These are phyloP conservation scores for Trididemnum miniatum DNA, from an alignment of 23 tunicate genomes.

Conservation along the genomic window DNA sequence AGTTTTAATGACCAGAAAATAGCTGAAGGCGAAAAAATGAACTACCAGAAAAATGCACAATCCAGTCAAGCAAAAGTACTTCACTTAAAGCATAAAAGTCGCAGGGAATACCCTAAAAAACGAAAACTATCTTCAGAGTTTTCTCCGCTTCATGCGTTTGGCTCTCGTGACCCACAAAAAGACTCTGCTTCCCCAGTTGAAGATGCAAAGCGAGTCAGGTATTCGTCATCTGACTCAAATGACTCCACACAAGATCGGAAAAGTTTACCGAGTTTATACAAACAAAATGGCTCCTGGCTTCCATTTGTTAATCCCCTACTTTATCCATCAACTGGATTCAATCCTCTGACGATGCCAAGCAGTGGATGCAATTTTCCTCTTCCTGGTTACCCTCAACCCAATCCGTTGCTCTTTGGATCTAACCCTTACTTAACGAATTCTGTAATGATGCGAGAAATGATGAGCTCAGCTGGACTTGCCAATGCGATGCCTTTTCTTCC, in stretches of 20 bases:
- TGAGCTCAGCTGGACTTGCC: constrained; percentile 20
- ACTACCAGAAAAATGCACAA: too few relatives aligned
- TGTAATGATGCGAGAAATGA: constrained; percentile 49
- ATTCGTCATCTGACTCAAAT: constrained; percentile 27
- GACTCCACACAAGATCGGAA: neutral
- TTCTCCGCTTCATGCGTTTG: neutral
- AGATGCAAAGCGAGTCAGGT: constrained; percentile 5
- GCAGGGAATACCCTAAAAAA: neutral
- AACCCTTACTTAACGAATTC: constrained; percentile 75
- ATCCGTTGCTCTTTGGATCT: constrained; percentile 57
- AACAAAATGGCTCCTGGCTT: neutral
- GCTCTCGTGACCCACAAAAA: neutral
- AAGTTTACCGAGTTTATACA: neutral
- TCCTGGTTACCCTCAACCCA: constrained; percentile 36
- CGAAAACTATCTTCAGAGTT: neutral
- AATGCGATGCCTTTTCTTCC: constrained; percentile 10
- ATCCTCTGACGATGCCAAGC: constrained; percentile 34
- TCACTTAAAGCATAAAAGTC: neutral
- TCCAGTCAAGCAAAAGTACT: too few relatives aligned
- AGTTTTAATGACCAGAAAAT: too few relatives aligned
- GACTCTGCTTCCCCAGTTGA: neutral
- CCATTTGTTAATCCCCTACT: constrained; percentile 25
- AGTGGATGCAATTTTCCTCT: constrained; percentile 20
- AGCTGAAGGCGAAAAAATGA: too few relatives aligned
- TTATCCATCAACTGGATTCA: neutral